phyloP scores from a whole-genome alignment of 2,888 invertebrate species.

The Sipha maydis region DNA sequence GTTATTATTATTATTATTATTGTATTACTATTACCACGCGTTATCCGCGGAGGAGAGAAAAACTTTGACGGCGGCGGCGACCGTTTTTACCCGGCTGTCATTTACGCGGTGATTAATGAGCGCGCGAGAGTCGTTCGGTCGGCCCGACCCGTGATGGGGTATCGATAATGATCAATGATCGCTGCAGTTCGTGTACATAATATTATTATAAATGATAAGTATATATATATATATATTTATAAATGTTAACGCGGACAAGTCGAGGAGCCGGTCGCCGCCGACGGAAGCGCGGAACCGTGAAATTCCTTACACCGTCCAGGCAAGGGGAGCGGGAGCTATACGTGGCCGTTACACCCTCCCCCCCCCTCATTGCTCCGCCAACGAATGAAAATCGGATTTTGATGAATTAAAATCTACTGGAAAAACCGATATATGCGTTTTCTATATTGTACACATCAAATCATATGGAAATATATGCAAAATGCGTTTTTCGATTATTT shows the following conservation, averaged over 20 bases:
- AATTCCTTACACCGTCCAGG: slow-evolving; percentile 21
- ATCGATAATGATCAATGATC: slow-evolving; percentile 60
- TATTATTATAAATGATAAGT: not conserved
- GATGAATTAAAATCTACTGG: not conserved
- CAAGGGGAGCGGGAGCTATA: not conserved
- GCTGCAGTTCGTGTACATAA: not conserved
- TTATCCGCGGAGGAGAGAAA: slow-evolving; percentile 9
- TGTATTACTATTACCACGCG: not conserved
- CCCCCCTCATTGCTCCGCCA: not conserved
- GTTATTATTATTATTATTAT: not conserved
- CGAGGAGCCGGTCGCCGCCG: not conserved
- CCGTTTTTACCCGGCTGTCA: slow-evolving; percentile 60
- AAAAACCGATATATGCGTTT: too few relatives aligned
- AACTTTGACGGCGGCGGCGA: slow-evolving; percentile 41
- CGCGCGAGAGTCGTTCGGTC: slow-evolving; percentile 45
- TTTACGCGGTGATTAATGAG: slow-evolving; percentile 48
- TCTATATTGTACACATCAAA: too few relatives aligned
- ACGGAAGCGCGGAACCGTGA: slow-evolving; percentile 49
- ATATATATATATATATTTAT: not conserved
- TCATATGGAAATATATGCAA: too few relatives aligned
- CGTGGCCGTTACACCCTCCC: not conserved
- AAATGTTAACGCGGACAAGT: not conserved
- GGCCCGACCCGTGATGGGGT: slow-evolving; percentile 46
- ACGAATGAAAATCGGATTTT: not conserved
- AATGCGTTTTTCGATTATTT: too few relatives aligned